Percentiles rank a stretch among this genome's conserved stretches.
Conservation (phyloP, 2,113 vertebrate species). For the Neotragus moschatus region DNA sequence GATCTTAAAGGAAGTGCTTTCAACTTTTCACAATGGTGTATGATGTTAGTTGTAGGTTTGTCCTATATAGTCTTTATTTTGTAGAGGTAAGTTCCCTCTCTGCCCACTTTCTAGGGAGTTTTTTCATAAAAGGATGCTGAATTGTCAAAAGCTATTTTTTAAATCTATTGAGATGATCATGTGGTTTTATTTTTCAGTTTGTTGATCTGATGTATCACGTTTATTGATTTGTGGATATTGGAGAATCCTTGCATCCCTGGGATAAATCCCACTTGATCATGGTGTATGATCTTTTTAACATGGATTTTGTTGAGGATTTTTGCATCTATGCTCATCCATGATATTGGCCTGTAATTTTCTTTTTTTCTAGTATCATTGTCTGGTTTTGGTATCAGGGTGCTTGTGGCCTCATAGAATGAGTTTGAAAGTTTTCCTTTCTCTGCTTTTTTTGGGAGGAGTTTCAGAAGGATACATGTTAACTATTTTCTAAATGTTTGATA, state of each 20-base stretch:
- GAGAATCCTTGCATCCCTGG: background rate
- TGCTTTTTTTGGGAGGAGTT: background rate
- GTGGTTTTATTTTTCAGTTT: background rate
- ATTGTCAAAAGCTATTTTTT: background rate
- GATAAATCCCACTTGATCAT: background rate
- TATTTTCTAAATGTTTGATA: background rate
- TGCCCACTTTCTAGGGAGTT: background rate
- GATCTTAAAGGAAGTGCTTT: background rate
- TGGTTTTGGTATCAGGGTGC: background rate
- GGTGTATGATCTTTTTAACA: background rate
- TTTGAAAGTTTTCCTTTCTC: background rate
- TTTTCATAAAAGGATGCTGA: background rate
- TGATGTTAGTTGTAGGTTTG: background rate
- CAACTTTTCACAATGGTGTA: background rate
- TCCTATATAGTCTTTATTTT: background rate
- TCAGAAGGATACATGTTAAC: background rate
- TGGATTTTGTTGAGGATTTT: background rate
- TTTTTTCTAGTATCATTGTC: background rate
- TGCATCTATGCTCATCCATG: background rate
- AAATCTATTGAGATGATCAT: background rate
- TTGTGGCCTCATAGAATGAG: background rate
- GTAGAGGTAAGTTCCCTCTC: background rate
- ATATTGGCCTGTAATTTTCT: background rate
- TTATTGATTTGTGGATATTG: background rate
- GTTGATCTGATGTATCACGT: background rate